Evolutionary conservation across 2,113 vertebrate genomes (phyloP), one percentile per base, ranked within the genome.

Genomic region (Oncorhynchus nerka): DNA sequence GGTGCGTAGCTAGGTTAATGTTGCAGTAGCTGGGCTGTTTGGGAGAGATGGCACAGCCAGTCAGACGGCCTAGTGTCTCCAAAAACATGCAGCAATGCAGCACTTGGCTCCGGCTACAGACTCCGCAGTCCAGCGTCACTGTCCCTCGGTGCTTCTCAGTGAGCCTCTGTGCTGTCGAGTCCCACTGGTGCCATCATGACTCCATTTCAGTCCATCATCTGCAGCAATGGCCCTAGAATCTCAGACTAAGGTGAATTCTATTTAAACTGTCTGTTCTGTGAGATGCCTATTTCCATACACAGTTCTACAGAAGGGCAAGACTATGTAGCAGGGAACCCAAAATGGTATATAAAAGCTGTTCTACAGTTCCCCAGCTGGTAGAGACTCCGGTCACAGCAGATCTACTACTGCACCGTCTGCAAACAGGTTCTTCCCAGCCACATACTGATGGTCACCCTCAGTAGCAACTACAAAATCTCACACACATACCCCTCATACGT

Each of bases 181-280:
- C 88, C 87, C 74, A 64, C 64, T 57, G 81, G 81, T 86, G 83
- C 78, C 51, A 34, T 83, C 79, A 51, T 77, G 74, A 79, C 81
- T 84, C 74, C 12, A 78, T 81, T 84, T 90, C 84, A 83, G 75
- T 81, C 88, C 86, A 84, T 89, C 74, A 59, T 76, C 45, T 24
- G 83, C 30, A 68, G 62, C 79, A 7, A 34, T 62, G 82, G 74
- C 83, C 85, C 75, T 85, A 76, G 82, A 24, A 71, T 51, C 83
- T 78, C 55, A 13, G 71, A 49, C 73, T 72, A 12, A 62, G 48
- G 72, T 64, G 65, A 82, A 83, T 65, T 67, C 51, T 70, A 19
- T 34, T n/a, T 30, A 70, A 75, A 80, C 70, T 82, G 82, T 85
- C 82, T 73, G 65, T 34, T 68, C 67, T 11, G 28, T 5, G 6